Conservation (phyloP, 2,888 invertebrate species). For the Apodemia zela region DNA sequence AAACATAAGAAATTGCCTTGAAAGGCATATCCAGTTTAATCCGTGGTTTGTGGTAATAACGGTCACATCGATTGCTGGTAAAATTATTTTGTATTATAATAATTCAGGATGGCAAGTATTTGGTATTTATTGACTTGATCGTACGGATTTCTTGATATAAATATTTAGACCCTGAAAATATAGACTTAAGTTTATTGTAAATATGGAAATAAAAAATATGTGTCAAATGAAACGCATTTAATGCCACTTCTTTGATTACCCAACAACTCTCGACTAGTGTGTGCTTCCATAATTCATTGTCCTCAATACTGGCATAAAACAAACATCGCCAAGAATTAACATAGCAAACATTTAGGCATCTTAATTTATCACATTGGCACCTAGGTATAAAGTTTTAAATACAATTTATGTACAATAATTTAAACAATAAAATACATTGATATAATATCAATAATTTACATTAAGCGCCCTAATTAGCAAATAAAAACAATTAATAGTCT, state of each 20-base stretch:
- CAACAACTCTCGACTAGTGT: constrained; percentile 52
- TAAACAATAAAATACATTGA: constrained; percentile 46
- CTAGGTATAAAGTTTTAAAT: constrained; percentile 57
- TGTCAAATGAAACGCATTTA: constrained; percentile 70
- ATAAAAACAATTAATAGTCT: constrained; percentile 35
- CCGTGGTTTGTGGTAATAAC: background rate
- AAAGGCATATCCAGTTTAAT: no score
- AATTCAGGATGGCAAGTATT: background rate
- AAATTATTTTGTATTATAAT: background rate
- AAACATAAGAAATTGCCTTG: no score
- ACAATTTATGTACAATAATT: constrained; percentile 46
- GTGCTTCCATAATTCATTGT: constrained; percentile 46
- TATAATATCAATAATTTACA: constrained; percentile 64
- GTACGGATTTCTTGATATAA: background rate
- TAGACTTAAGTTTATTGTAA: constrained; percentile 8
- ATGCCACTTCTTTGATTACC: constrained; percentile 68
- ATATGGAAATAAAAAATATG: constrained; percentile 46
- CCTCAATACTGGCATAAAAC: constrained; percentile 41
- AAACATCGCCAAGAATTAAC: constrained; percentile 50
- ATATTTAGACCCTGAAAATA: background rate
- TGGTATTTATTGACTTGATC: background rate
- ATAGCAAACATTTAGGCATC: constrained; percentile 63
- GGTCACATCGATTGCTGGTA: background rate
- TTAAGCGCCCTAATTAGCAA: constrained; percentile 39
- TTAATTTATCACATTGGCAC: constrained; percentile 79